phyloP scores from a whole-genome alignment of 2,113 vertebrate genomes.

The Microcebus lehilahytsara region DNA sequence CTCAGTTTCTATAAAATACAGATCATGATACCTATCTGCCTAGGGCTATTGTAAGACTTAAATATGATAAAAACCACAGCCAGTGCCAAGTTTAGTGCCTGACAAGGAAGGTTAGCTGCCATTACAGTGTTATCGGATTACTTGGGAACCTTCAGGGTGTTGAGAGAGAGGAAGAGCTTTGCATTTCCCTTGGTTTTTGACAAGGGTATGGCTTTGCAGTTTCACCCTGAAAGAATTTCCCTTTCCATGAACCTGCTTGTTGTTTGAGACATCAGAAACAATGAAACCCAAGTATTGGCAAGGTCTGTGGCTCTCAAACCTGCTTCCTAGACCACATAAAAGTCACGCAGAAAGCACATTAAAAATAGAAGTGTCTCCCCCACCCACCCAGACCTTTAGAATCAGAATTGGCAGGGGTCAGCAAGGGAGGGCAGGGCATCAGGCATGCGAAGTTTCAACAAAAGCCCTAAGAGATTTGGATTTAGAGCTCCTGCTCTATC shows the following conservation, averaged over 20 bases:
- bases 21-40: background rate
- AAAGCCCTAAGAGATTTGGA: background rate
- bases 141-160: background rate
- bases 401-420: background rate
- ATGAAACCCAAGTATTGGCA: background rate
- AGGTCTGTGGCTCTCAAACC: background rate
- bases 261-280: conserved; percentile 16
- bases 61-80: background rate
- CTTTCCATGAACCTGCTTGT: background rate
- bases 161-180: background rate
- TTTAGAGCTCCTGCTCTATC: no score
- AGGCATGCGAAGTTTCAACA: background rate
- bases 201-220: background rate
- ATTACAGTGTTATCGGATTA: background rate
- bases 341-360: background rate
- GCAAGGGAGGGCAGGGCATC: background rate
- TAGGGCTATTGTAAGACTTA: background rate
- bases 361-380: background rate
- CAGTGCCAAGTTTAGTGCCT: background rate
- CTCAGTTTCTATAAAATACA: background rate
- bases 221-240: conserved; percentile 14
- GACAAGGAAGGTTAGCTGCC: background rate
- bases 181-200: conserved; percentile 28
- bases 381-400: background rate
- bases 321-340: background rate